These are phyloP conservation scores for Dryas iulia DNA, from an alignment of 1,140 invertebrate genomes.

Conservation along the genomic window DNA sequence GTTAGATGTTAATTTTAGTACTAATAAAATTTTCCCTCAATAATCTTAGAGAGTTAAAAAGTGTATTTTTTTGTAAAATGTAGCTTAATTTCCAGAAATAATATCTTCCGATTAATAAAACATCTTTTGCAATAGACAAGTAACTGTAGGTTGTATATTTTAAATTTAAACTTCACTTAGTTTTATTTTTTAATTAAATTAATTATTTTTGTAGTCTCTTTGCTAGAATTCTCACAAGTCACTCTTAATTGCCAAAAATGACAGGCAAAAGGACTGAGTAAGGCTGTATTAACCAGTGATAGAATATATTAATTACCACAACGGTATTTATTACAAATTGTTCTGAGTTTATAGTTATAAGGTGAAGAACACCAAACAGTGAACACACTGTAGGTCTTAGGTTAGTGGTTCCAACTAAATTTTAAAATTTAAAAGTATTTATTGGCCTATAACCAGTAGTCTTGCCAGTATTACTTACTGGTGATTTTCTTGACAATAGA, in stretches of 20 bases:
- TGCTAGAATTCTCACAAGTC: conserved; percentile 26
- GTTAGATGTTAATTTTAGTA: not conserved
- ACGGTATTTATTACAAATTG: not conserved
- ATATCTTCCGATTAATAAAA: not conserved
- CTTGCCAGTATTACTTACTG: too few relatives aligned
- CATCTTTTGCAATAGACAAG: not conserved
- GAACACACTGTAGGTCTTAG: conserved; percentile 3
- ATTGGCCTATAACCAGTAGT: too few relatives aligned
- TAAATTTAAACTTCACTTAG: not conserved
- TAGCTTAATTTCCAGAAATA: not conserved
- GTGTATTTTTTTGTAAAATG: not conserved
- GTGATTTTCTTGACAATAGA: too few relatives aligned
- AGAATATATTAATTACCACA: conserved; percentile 20
- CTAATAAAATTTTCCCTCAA: not conserved
- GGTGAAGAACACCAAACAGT: conserved; percentile 28
- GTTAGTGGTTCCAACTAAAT: not conserved
- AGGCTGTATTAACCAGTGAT: conserved; percentile 55
- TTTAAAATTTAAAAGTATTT: conserved; percentile 4
- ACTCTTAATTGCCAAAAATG: conserved; percentile 44
- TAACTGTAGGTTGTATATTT: not conserved
- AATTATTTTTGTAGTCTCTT: not conserved
- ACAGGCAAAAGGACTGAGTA: conserved; percentile 57
- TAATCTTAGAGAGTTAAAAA: not conserved
- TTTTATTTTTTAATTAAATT: conserved; percentile 12
- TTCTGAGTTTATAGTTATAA: conserved; percentile 21